Base-by-base conservation (phyloP, 2,888 invertebrate genomes). In the Lucinisca nassula region DNA sequence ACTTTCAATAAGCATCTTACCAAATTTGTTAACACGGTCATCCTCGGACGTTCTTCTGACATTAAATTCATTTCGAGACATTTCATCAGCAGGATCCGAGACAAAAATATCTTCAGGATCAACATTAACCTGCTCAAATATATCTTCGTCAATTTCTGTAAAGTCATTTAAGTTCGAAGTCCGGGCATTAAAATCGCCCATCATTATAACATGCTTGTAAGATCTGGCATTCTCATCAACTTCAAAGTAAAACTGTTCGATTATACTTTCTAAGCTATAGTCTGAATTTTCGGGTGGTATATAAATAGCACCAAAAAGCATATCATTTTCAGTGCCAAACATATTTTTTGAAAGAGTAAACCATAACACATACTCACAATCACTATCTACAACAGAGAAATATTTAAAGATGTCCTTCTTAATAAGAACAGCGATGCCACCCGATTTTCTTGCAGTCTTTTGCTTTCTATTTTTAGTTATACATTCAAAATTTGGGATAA, bases 381-480 rank as follows among this genome's bases (percentile, higher is more conserved):
- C 12, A 51, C 17, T 14, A 14, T 51, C 21, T 21, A 51, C 21
- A 10, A 21, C 17, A 3, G 8, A 21, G 10, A 51, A 21, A 51
- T 14, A 51, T 21, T 8, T 12, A 4, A 21, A 4, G 21, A 51
- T 4, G 10, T 3, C 10, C 21, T 51, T 51, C 21, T 21, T 51
- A n/a, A 21, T 21, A 3, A n/a, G 17, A 4, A 51, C 3, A 4
- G 78, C 78, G n/a, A 78, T 58, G n/a, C 78, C 78, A 24, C 78
- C 78, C 21, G 78, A 79, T 61, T 38, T 35, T 14, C 40, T 40
- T 17, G 45, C 24, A 6, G 79, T 45, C 14, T 40, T 38, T 0
- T 61, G 38, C 37, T 79, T 35, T 79, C 67, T 79, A 70, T 79
- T 67, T 24, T 38, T 35, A 10, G 67, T 27, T 67, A 40, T 24